Conservation (phyloP, 2,113 vertebrate genomes). For the Larimichthys crocea region DNA sequence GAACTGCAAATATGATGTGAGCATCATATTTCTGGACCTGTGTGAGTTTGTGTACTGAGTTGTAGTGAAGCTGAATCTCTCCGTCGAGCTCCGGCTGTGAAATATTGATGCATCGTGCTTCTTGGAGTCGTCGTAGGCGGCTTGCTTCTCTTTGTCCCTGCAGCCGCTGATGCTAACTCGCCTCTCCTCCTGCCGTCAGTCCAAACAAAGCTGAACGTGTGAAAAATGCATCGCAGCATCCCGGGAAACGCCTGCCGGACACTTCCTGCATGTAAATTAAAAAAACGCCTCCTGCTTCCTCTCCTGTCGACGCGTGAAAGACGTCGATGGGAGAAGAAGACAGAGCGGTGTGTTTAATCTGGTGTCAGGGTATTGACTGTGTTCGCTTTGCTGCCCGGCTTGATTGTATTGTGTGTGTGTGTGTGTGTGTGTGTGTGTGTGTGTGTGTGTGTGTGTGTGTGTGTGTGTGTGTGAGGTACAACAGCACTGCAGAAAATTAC, state of each 20-base stretch:
- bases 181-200: background rate
- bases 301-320: background rate
- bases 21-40: no score
- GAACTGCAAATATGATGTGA: no score
- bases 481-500: conserved; percentile 74
- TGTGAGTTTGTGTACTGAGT: no score
- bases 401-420: conserved; percentile 20
- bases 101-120: conserved; percentile 50
- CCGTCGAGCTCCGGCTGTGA: background rate
- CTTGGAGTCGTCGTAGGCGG: background rate
- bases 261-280: conserved; percentile 21
- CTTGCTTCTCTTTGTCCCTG: conserved; percentile 20
- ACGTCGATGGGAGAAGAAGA: conserved; percentile 17
- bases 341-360: conserved; percentile 51
- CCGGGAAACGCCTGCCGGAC: conserved; percentile 6
- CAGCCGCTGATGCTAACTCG: background rate
- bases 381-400: conserved; percentile 55
- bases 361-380: conserved; percentile 60
- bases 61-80: no score
- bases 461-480: conserved; percentile 56
- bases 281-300: no score
- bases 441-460: conserved; percentile 25
- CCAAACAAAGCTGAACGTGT: conserved; percentile 2
- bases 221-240: conserved; percentile 14
- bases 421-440: no score